A percentile compares a stretch with the other conserved stretches of the same genome.
These are phyloP conservation scores for Chrysopilus asiliformis DNA, from an alignment of 2,888 invertebrate species.

Conservation along the genomic window DNA sequence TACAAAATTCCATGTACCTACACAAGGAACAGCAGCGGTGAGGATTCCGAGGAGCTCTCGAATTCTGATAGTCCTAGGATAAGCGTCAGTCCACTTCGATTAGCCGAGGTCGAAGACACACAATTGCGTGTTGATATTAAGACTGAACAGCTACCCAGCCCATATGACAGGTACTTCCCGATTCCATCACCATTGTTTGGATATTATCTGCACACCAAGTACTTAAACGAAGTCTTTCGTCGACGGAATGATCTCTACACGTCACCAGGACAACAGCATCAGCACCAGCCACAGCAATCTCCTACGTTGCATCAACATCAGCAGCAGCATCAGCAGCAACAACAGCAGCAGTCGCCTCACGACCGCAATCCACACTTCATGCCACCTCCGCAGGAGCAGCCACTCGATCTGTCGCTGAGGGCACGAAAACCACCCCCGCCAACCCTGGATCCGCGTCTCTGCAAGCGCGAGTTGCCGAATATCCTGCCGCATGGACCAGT, in stretches of 20 bases:
- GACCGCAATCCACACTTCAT: conserved; percentile 17
- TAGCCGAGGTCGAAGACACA: conserved; percentile 24
- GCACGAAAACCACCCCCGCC: conserved; percentile 15
- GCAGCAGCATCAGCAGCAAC: conserved; percentile 16
- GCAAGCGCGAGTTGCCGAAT: conserved; percentile 34
- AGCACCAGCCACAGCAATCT: conserved; percentile 17
- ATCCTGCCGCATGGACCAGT: conserved; percentile 44
- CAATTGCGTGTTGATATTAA: conserved; percentile 32
- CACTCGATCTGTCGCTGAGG: conserved; percentile 72
- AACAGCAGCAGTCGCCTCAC: conserved; percentile 6
- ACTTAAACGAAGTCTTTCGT: conserved; percentile 45
- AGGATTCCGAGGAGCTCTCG: conserved; percentile 18
- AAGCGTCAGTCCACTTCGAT: conserved; percentile 25
- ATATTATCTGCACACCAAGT: conserved; percentile 47
- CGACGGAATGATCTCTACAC: conserved; percentile 48
- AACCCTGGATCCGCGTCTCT: conserved; percentile 27
- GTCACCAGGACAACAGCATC: conserved; percentile 13
- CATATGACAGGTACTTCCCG: conserved; percentile 35
- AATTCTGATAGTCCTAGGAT: conserved; percentile 27
- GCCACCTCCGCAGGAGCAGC: conserved; percentile 61
- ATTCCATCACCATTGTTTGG: conserved; percentile 40
- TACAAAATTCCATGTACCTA: conserved; percentile 11
- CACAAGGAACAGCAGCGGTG: conserved; percentile 21
- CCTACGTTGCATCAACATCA: conserved; percentile 15
- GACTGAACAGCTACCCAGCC: conserved; percentile 34